phyloP scores from a whole-genome alignment of 1,140 invertebrate species.

The Dreissena rostriformis region DNA sequence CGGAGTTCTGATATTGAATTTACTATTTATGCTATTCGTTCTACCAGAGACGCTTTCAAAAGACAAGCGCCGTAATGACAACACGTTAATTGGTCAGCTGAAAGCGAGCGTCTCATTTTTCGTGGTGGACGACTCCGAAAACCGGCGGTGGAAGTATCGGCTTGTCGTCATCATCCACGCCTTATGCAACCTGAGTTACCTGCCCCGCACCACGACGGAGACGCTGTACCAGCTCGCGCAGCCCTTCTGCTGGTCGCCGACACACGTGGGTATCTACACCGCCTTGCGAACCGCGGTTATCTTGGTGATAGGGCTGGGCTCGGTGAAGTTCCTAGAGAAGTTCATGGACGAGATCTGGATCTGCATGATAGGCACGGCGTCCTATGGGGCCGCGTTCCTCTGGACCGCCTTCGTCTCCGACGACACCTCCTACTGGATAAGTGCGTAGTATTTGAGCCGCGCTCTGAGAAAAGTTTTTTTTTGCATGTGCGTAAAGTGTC shows the following conservation, averaged over 20 bases:
- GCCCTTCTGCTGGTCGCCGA: constrained; percentile 43
- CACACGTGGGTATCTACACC: constrained; percentile 28
- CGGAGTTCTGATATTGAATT: constrained; percentile 3
- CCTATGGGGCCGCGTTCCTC: constrained; percentile 37
- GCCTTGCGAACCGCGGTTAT: constrained; percentile 28
- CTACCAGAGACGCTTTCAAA: constrained; percentile 29
- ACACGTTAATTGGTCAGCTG: neutral
- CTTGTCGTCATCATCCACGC: constrained; percentile 28
- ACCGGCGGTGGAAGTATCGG: constrained; percentile 42
- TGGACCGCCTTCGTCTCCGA: constrained; percentile 33
- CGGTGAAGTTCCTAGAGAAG: constrained; percentile 11
- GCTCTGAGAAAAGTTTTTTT: too few relatives aligned
- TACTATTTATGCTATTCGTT: constrained; percentile 18
- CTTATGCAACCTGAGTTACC: constrained; percentile 24
- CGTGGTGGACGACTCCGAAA: constrained; percentile 26
- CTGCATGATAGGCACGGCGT: constrained; percentile 23
- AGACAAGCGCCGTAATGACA: constrained; percentile 13
- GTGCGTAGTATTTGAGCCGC: constrained; percentile 29
- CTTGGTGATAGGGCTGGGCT: constrained; percentile 19
- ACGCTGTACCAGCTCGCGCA: constrained; percentile 38
- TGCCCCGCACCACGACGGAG: constrained; percentile 22
- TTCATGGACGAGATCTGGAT: constrained; percentile 33
- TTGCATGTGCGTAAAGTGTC: too few relatives aligned
- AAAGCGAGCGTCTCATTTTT: constrained; percentile 40
- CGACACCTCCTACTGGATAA: constrained; percentile 29